Percentiles rank a stretch among this genome's conserved stretches.
Conservation (phyloP, 2,888 invertebrate genomes). For the Leucophora obtusa region DNA sequence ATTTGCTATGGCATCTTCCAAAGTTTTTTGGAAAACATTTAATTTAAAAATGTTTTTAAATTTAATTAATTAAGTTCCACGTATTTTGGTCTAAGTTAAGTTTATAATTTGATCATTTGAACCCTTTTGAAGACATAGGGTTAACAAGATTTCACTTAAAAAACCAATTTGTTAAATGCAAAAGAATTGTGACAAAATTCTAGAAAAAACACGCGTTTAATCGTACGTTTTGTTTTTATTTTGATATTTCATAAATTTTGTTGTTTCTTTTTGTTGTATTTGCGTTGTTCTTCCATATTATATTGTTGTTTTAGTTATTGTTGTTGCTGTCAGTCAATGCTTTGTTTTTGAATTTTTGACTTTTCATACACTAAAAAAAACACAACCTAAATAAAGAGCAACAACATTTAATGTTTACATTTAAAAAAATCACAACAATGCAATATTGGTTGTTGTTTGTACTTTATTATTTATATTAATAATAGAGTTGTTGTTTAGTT, state of each 20-base stretch:
- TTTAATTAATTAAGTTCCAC: too few species aligned
- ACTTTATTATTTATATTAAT: slow-evolving; percentile 8
- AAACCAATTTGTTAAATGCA: not conserved
- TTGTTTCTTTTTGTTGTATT: slow-evolving; percentile 20
- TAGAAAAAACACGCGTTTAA: slow-evolving; percentile 12
- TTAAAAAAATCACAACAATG: not conserved
- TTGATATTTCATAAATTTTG: slow-evolving; percentile 17
- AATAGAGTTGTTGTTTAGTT: slow-evolving; percentile 1
- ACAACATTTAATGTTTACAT: slow-evolving; percentile 21
- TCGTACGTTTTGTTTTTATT: slow-evolving; percentile 49
- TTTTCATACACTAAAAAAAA: not conserved
- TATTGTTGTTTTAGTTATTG: slow-evolving; percentile 11
- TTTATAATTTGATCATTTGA: slow-evolving; percentile 10
- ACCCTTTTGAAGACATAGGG: slow-evolving; percentile 2
- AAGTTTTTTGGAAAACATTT: too few species aligned
- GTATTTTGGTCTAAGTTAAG: too few species aligned
- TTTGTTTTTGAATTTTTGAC: slow-evolving; percentile 4
- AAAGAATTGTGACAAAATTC: slow-evolving; percentile 7
- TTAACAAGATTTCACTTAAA: slow-evolving; percentile 1
- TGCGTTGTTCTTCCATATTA: not conserved
- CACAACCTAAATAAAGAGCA: slow-evolving; percentile 9
- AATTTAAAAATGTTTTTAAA: too few species aligned
- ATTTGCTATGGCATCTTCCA: too few species aligned
- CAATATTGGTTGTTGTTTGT: not conserved
- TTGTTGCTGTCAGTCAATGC: slow-evolving; percentile 2